phyloP scores from a whole-genome alignment of 1,140 invertebrate genomes.

The Eubasilissa regina region DNA sequence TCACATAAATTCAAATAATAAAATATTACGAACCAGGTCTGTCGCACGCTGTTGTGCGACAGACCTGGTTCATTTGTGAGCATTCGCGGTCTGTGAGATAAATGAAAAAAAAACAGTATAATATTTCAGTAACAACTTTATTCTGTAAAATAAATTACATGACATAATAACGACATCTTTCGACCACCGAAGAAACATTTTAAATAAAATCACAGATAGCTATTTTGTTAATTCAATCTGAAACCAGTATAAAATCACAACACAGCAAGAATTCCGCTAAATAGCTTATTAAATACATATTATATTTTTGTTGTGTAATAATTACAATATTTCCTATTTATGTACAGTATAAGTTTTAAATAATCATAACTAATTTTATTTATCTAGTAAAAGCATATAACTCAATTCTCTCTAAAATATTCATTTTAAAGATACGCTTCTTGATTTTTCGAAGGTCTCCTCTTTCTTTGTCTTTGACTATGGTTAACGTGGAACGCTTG shows the following conservation, averaged over 20 bases:
- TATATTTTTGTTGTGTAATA: too few species aligned
- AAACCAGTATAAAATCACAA: too few species aligned
- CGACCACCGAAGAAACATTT: not conserved
- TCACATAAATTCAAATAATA: too few species aligned
- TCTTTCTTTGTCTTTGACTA: conserved; percentile 66
- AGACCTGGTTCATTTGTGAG: too few species aligned
- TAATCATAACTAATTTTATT: conserved; percentile 6
- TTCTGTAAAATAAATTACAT: conserved; percentile 25
- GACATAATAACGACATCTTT: not conserved
- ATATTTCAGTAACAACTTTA: not conserved
- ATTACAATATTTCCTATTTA: not conserved
- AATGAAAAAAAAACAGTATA: not conserved
- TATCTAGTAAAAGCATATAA: not conserved
- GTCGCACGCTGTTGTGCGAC: too few species aligned
- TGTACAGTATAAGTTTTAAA: conserved; percentile 11
- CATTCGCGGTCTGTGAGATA: too few species aligned
- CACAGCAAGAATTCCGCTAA: too few species aligned
- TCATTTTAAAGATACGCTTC: not conserved
- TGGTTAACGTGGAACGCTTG: conserved; percentile 65
- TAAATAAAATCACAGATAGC: conserved; percentile 32
- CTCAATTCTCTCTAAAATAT: too few species aligned
- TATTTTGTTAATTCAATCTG: not conserved
- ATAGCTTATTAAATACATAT: too few species aligned
- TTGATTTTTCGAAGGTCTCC: conserved; percentile 65
- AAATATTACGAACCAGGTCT: too few species aligned